Conservation (phyloP, 2,113 vertebrate species). For the Python bivittatus region DNA sequence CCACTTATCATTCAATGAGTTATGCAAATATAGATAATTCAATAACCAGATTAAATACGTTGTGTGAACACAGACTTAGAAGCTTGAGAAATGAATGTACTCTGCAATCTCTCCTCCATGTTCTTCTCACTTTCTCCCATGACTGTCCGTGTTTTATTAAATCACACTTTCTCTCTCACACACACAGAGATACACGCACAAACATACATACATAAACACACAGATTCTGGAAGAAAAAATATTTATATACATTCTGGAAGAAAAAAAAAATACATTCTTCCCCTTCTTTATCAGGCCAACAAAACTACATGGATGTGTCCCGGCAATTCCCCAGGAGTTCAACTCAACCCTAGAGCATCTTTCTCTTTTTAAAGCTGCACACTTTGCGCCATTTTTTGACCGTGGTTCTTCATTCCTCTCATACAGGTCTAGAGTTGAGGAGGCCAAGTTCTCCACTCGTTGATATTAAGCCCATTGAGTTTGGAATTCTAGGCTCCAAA, state of each 20-base stretch:
- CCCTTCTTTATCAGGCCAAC: background rate
- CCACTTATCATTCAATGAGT: background rate
- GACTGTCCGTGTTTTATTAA: too few relatives aligned
- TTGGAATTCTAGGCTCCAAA: slow-evolving; percentile 82
- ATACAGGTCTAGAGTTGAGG: slow-evolving; percentile 78
- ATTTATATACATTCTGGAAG: too few relatives aligned
- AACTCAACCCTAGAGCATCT: background rate
- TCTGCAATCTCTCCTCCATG: too few relatives aligned
- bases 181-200: too few relatives aligned
- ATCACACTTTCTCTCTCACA: too few relatives aligned
- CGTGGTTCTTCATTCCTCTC: background rate
- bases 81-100: too few relatives aligned
- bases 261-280: background rate
- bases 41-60: background rate
- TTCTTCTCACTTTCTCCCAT: too few relatives aligned
- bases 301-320: background rate
- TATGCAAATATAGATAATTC: background rate
- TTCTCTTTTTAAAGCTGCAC: background rate
- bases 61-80: too few relatives aligned
- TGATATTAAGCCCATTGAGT: slow-evolving; percentile 86
- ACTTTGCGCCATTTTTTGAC: background rate
- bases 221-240: too few relatives aligned
- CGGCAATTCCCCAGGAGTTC: background rate
- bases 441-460: slow-evolving; percentile 84
- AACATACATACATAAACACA: too few relatives aligned